phyloP scores from a whole-genome alignment of 1,140 invertebrate genomes.

The Globodera rostochiensis region DNA sequence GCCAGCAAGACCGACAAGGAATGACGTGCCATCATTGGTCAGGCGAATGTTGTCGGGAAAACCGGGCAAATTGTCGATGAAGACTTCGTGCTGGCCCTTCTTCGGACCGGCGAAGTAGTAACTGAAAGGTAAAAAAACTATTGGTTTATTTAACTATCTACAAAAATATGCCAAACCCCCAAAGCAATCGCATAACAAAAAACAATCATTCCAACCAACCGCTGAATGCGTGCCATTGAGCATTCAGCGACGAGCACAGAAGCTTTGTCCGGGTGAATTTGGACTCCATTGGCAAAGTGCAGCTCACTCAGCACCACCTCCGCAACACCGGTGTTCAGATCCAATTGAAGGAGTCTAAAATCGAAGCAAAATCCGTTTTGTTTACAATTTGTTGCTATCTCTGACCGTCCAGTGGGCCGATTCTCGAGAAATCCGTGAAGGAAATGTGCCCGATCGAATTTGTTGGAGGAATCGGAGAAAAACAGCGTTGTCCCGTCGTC shows the following conservation, averaged over 20 bases:
- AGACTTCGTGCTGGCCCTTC: slow-evolving; percentile 59
- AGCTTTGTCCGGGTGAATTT: slow-evolving; percentile 62
- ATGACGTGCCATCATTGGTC: slow-evolving; percentile 59
- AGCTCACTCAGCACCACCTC: slow-evolving; percentile 57
- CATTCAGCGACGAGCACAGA: slow-evolving; percentile 66
- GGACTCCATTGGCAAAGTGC: slow-evolving; percentile 67
- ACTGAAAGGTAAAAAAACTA: slow-evolving; percentile 46
- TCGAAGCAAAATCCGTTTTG: too few relatives aligned
- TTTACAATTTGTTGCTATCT: too few relatives aligned
- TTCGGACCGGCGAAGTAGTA: slow-evolving; percentile 59
- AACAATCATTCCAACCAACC: slow-evolving; percentile 26
- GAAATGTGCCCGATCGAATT: slow-evolving; percentile 66
- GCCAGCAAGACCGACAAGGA: slow-evolving; percentile 55
- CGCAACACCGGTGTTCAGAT: slow-evolving; percentile 53
- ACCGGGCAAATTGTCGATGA: slow-evolving; percentile 67
- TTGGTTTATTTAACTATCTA: background rate
- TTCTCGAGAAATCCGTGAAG: slow-evolving; percentile 65
- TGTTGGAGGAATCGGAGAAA: slow-evolving; percentile 55
- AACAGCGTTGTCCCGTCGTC: slow-evolving; percentile 49
- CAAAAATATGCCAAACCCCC: too few relatives aligned
- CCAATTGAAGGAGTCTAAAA: slow-evolving; percentile 61
- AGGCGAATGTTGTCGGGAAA: slow-evolving; percentile 67
- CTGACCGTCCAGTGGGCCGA: slow-evolving; percentile 65
- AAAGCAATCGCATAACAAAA: background rate
- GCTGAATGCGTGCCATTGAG: slow-evolving; percentile 58